These are phyloP conservation scores for Abscondita cerata DNA, from an alignment of 2,888 invertebrate genomes.

Conservation along the genomic window DNA sequence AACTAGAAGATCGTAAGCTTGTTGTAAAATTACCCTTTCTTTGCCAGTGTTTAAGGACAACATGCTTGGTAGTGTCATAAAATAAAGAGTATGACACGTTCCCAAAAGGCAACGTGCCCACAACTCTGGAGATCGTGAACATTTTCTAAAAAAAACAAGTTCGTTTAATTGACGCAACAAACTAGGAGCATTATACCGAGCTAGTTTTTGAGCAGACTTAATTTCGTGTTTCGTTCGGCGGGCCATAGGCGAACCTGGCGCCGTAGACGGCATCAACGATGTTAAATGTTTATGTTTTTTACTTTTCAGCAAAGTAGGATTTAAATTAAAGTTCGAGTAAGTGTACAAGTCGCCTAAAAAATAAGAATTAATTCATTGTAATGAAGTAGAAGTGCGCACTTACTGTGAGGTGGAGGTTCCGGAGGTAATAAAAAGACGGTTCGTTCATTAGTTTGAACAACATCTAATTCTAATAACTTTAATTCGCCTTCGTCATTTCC, in stretches of 20 bases:
- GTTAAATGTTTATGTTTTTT: slow-evolving; percentile 53
- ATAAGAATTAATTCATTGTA: background rate
- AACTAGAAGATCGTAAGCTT: slow-evolving; percentile 86
- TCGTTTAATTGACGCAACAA: background rate
- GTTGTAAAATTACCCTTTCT: slow-evolving; percentile 76
- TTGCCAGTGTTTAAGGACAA: slow-evolving; percentile 73
- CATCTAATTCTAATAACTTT: slow-evolving; percentile 82
- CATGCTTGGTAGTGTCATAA: slow-evolving; percentile 92
- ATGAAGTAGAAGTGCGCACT: background rate
- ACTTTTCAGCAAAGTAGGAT: slow-evolving; percentile 64
- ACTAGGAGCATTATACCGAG: slow-evolving; percentile 57
- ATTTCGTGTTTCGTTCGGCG: slow-evolving; percentile 95
- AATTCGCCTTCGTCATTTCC: slow-evolving; percentile 64
- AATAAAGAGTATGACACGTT: slow-evolving; percentile 94
- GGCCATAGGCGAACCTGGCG: slow-evolving; percentile 90
- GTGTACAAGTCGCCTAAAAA: slow-evolving; percentile 60
- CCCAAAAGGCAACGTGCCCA: slow-evolving; percentile 92
- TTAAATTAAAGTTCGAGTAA: slow-evolving; percentile 69
- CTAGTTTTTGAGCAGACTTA: slow-evolving; percentile 85
- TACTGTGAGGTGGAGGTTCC: slow-evolving; percentile 67
- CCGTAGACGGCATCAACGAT: slow-evolving; percentile 52
- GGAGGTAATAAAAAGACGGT: slow-evolving; percentile 96
- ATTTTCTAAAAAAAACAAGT: slow-evolving; percentile 49
- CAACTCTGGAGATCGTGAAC: slow-evolving; percentile 69
- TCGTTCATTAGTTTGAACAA: slow-evolving; percentile 81